Evolutionary conservation across 2,797 vertebrate genomes (phyloP).

Genomic region (Danio choprae): DNA sequence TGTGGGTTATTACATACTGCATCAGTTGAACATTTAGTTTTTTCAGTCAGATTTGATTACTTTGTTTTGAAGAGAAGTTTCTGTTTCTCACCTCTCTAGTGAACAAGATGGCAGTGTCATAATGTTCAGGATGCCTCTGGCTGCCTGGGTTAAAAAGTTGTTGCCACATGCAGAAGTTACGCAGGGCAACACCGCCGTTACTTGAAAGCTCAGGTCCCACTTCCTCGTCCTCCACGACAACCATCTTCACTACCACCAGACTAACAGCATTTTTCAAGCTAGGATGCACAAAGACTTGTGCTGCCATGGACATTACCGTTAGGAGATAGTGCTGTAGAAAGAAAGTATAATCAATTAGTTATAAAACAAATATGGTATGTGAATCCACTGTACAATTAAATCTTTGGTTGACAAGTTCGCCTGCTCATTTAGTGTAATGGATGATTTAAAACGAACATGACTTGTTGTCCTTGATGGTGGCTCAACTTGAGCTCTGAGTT

Average conservation of each 20-base stretch:
- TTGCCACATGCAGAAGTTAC: conserved; percentile 97
- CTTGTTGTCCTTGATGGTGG: too few species aligned
- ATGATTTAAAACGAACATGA: too few species aligned
- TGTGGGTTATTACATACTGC: neutral
- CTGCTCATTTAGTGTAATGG: too few species aligned
- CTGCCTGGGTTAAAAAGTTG: conserved; percentile 88
- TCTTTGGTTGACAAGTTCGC: too few species aligned
- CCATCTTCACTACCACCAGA: conserved; percentile 91
- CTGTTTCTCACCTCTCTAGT: conserved; percentile 87
- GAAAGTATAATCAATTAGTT: neutral
- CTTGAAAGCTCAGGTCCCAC: conserved; percentile 86
- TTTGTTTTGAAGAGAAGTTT: neutral
- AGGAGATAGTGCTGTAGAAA: conserved; percentile 87
- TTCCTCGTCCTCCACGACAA: conserved; percentile 86
- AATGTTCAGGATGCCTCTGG: conserved; percentile 92
- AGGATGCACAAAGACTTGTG: conserved; percentile 91
- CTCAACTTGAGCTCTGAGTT: too few species aligned
- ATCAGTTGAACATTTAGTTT: neutral
- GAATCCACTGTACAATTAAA: neutral
- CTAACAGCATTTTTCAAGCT: conserved; percentile 92
- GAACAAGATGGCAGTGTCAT: conserved; percentile 93
- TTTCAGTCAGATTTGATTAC: neutral
- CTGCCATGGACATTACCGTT: conserved; percentile 89
- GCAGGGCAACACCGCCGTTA: conserved; percentile 88
- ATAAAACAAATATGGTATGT: neutral